These are phyloP conservation scores for Cyclopterus lumpus DNA, from an alignment of 2,797 vertebrate genomes.

Conservation along the genomic window DNA sequence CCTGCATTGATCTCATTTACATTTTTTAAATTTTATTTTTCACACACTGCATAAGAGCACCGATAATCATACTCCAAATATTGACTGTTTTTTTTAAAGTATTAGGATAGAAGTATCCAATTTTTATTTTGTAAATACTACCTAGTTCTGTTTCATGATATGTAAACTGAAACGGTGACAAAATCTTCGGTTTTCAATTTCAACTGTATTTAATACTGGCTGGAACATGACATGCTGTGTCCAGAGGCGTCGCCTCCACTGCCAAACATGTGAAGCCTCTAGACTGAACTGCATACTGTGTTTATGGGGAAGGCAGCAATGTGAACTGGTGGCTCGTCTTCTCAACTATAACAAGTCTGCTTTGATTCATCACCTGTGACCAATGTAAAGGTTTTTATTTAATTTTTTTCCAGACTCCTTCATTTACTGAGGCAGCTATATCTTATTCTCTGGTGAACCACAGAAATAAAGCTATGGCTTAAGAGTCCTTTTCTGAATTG, in stretches of 20 bases:
- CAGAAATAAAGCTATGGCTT: conserved; percentile 79
- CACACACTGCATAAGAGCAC: conserved; percentile 9
- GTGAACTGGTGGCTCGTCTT: conserved; percentile 54
- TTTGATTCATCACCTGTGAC: conserved; percentile 18
- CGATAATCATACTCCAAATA: conserved; percentile 8
- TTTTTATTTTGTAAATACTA: conserved; percentile 26
- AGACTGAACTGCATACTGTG: conserved; percentile 16
- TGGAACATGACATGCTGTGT: not conserved
- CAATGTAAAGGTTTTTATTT: conserved; percentile 15
- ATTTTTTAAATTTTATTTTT: conserved; percentile 5
- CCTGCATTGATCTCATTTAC: conserved; percentile 7
- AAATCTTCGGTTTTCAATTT: not conserved
- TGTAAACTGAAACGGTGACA: conserved; percentile 3
- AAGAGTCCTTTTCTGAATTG: conserved; percentile 19
- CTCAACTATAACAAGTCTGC: conserved; percentile 17
- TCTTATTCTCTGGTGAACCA: conserved; percentile 52
- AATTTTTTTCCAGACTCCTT: conserved; percentile 36
- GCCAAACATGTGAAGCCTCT: conserved; percentile 2
- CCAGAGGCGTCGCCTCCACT: not conserved
- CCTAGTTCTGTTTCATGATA: not conserved
- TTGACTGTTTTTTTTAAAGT: not conserved
- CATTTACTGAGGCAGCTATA: conserved; percentile 76
- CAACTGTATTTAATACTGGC: conserved; percentile 19
- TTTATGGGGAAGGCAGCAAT: conserved; percentile 1
- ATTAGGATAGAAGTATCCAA: not conserved